Percentiles rank a stretch among this genome's conserved stretches.
Evolutionary conservation across 2,797 vertebrate genomes (phyloP).

Genomic region (Arctocebus calabarensis): DNA sequence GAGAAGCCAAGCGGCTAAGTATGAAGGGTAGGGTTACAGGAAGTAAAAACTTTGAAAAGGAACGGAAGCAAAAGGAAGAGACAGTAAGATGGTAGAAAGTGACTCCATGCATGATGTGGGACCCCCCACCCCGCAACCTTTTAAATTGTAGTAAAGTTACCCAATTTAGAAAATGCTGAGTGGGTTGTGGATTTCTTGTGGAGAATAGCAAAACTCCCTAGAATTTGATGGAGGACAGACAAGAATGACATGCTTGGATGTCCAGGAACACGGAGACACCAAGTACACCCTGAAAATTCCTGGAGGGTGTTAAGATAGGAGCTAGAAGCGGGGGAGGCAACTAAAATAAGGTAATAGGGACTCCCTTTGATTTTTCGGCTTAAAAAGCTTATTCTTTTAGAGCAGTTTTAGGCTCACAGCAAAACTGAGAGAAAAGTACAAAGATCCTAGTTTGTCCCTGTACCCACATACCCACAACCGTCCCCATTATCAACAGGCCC

Average conservation of each 20-base stretch:
- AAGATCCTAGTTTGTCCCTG: neutral
- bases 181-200: neutral
- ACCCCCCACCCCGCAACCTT: neutral
- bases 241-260: neutral
- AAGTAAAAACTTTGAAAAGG: constrained; percentile 30
- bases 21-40: neutral
- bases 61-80: neutral
- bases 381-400: neutral
- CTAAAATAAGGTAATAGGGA: neutral
- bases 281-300: neutral
- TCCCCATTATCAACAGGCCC: neutral
- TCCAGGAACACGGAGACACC: neutral
- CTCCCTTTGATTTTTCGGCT: neutral
- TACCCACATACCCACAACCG: neutral
- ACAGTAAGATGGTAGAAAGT: neutral
- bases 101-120: neutral
- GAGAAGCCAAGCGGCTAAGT: neutral
- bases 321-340: neutral
- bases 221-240: neutral
- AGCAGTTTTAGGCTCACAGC: neutral
- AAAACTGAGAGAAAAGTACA: neutral
- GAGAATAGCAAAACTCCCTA: constrained; percentile 16
- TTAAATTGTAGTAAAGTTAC: neutral
- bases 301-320: neutral
- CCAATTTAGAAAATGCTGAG: constrained; percentile 38